Evolutionary conservation across 2,888 invertebrate genomes (phyloP), one percentile per base, ranked within the genome.

Genomic region (Polyploca ridens): DNA sequence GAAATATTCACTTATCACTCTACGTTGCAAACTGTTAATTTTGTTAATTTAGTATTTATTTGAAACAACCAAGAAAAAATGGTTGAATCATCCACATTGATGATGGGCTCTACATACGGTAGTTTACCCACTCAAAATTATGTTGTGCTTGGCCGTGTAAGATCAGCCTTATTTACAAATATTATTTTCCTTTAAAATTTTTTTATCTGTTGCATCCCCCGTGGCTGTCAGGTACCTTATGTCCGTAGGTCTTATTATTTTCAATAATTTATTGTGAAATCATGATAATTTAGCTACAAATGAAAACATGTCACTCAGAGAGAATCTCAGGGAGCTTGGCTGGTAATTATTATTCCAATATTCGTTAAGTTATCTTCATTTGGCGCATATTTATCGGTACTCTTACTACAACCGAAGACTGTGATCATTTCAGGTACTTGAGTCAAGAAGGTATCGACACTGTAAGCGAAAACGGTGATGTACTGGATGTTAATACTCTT

Each of bases 401-500:
- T 69, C 65, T 65, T 69, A 33, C 74, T 68, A 70, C 66, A 73
- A 68, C 44, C 67, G 62, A 67, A 66, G 59, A 66, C 66, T 78
- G 64, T 81, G 76, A 77, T 83, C 83, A 76, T 94, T 94, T 71
- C 89, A 97, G 97, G 97, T 94, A 96, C 87, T 92, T 97, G 74
- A 96, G 96, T 70, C 95, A 96, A 72, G 96, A 96, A 82, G 97
- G 97, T 73, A 91, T 96, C 68, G 95, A 96, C 86, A 90, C 95
- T 80, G 90, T 97, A 75, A 95, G 95, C 72, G 96, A 96, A 89
- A 95, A 95, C 87, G 96, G 95, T 68, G 93, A 90, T 82, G 94
- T 95, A 80, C 91, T 93, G 69, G 96, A 97, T 89, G 87, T 95
- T 76, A 95, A 95, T 79, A 94, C 94, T 79, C 90, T 97, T 69